Conservation (phyloP, 2,113 vertebrate species). For the Grantiella picta region DNA sequence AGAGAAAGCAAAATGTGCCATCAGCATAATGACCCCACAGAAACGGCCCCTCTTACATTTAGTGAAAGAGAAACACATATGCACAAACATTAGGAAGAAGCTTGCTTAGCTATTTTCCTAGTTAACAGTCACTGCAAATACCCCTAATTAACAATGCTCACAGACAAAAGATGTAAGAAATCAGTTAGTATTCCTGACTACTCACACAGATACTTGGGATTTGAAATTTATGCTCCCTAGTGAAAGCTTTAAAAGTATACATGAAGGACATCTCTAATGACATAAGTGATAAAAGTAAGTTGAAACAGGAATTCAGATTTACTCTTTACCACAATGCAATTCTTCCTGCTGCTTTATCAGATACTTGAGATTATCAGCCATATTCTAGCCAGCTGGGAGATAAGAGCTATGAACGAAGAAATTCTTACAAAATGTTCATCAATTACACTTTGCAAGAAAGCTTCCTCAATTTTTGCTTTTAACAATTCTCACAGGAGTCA, state of each 20-base stretch:
- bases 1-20: background rate
- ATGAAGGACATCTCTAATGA: conserved; percentile 7
- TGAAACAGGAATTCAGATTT: background rate
- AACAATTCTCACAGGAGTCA: background rate
- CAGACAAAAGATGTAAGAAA: conserved; percentile 1
- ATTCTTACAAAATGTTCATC: background rate
- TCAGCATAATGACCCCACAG: background rate
- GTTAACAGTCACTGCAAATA: background rate
- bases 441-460: background rate
- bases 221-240: background rate
- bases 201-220: background rate
- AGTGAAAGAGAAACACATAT: background rate
- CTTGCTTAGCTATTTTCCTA: background rate
- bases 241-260: background rate
- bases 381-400: background rate
- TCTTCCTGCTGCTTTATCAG: conserved; percentile 20
- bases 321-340: background rate
- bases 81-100: background rate
- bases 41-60: background rate
- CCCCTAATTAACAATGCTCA: conserved; percentile 12
- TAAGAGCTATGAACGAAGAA: background rate
- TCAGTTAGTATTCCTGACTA: background rate
- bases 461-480: background rate
- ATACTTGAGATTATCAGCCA: background rate
- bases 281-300: background rate